These are phyloP conservation scores for Chaetorhynchus papuensis DNA, from an alignment of 2,113 vertebrate genomes.

Conservation along the genomic window DNA sequence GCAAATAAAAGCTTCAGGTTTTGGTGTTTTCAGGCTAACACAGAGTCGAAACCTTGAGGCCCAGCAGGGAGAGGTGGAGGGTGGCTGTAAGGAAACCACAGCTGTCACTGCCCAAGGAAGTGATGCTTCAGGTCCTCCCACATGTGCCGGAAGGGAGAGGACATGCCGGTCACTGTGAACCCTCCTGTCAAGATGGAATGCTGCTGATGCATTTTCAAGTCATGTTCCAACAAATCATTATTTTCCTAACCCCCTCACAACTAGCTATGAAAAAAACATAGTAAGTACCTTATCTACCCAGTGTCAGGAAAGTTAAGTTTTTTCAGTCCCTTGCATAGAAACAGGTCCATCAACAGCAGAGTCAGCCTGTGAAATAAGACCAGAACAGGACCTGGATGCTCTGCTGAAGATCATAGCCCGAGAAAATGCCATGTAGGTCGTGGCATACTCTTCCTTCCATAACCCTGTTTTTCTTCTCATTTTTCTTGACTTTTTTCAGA, in stretches of 20 bases:
- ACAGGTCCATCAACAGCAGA: not conserved
- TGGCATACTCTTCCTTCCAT: not conserved
- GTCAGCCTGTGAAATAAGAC: not conserved
- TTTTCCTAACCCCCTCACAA: not conserved
- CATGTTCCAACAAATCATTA: not conserved
- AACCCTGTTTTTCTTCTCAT: not conserved
- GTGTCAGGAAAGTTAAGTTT: not conserved
- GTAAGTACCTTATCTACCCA: not conserved
- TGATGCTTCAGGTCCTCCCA: rapidly evolving
- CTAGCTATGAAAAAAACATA: not conserved
- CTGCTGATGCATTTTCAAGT: not conserved
- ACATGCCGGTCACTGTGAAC: not conserved
- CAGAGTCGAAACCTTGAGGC: not conserved
- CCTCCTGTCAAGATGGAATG: rapidly evolving
- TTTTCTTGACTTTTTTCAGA: not conserved
- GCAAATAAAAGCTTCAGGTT: not conserved
- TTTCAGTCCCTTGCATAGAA: not conserved
- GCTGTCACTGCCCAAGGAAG: rapidly evolving
- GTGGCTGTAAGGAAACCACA: rapidly evolving
- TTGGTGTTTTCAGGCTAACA: not conserved
- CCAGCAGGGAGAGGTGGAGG: rapidly evolving
- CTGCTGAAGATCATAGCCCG: rapidly evolving
- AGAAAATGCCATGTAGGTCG: not conserved
- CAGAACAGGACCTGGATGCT: not conserved
- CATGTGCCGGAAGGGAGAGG: rapidly evolving